phyloP scores from a whole-genome alignment of 2,113 vertebrate genomes.

The Notothenia coriiceps region DNA sequence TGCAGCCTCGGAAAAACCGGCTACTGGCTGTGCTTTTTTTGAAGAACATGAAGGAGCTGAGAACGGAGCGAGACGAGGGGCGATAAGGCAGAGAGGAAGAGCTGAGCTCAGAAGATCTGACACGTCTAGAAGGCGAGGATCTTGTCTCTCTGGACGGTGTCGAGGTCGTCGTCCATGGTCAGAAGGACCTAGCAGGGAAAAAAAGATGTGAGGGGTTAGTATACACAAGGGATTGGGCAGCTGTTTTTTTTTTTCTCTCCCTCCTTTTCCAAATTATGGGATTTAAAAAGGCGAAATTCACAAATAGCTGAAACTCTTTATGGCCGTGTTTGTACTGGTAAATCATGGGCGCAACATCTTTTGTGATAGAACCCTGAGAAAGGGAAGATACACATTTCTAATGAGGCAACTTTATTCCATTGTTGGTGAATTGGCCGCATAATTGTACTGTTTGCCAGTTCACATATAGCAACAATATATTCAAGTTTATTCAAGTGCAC shows the following conservation, averaged over 20 bases:
- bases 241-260: too few relatives aligned
- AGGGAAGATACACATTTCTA: too few relatives aligned
- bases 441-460: background rate
- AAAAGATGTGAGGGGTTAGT: background rate
- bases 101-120: constrained; percentile 33
- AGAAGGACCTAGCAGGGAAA: constrained; percentile 88
- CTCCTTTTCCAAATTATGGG: too few relatives aligned
- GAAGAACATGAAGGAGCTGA: constrained; percentile 16
- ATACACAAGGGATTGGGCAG: too few relatives aligned
- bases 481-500: background rate
- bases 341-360: too few relatives aligned
- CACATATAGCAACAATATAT: background rate
- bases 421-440: too few relatives aligned
- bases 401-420: too few relatives aligned
- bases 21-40: constrained; percentile 64
- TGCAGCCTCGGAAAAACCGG: constrained; percentile 21
- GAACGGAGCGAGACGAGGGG: constrained; percentile 6
- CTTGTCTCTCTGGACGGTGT: constrained; percentile 94
- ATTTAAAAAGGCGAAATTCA: too few relatives aligned
- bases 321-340: too few relatives aligned
- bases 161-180: constrained; percentile 95
- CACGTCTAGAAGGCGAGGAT: constrained; percentile 90
- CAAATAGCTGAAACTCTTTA: too few relatives aligned
- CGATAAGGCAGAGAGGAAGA: constrained; percentile 71
- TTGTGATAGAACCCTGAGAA: too few relatives aligned